Percentiles rank a stretch among this genome's conserved stretches.
phyloP scores from a whole-genome alignment of 2,113 vertebrate genomes.

The Pica pica region DNA sequence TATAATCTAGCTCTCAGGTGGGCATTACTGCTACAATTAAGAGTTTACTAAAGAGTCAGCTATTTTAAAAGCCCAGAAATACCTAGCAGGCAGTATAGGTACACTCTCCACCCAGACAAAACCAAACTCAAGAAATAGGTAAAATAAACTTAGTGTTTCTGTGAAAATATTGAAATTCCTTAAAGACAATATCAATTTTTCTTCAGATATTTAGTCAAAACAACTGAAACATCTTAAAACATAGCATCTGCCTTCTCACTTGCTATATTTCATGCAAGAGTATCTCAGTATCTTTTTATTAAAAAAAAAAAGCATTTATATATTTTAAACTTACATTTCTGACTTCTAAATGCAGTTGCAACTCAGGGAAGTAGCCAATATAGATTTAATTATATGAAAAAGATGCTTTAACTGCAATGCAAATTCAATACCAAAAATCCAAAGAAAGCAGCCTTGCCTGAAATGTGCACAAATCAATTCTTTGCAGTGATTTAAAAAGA shows the following conservation, averaged over 20 bases:
- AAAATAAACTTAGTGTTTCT: background rate
- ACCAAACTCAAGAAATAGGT: background rate
- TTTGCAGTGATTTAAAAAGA: constrained; percentile 54
- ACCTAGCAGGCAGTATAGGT: background rate
- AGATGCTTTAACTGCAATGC: constrained; percentile 22
- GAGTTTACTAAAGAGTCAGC: background rate
- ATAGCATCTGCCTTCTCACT: background rate
- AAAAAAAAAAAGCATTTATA: background rate
- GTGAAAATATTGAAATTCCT: background rate
- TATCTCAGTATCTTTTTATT: background rate
- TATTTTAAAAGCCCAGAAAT: background rate
- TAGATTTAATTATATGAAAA: constrained; percentile 48
- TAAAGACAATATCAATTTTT: background rate
- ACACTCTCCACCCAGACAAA: background rate
- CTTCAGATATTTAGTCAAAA: background rate
- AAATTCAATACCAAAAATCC: constrained; percentile 54
- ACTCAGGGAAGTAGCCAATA: constrained; percentile 16
- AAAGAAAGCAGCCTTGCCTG: constrained; percentile 34
- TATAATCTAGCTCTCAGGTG: background rate
- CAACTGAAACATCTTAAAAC: background rate
- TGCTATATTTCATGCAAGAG: background rate
- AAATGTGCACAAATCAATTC: constrained; percentile 52
- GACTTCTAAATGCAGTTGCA: constrained; percentile 33
- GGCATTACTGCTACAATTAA: background rate
- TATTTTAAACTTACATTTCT: constrained; percentile 31